Evolutionary conservation across 2,113 vertebrate species (phyloP), one percentile per base, ranked within the genome.

Genomic region (Melanotaenia duboulayi): DNA sequence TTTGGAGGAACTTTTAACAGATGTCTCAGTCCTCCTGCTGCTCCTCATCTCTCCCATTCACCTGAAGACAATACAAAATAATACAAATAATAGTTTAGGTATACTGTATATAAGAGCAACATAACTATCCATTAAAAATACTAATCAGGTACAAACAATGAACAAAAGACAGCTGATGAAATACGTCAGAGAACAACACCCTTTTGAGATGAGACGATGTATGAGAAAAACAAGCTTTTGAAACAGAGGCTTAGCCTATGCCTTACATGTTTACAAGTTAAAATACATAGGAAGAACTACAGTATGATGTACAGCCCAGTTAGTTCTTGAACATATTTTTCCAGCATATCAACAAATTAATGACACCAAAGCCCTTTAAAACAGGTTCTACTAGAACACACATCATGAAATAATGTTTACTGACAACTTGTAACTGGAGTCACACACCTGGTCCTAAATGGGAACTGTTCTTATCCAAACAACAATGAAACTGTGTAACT

Each of bases 21-120:
- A 90, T 68, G 85, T 90, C 65, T 96, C 94, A 82, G 92, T 92
- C 85, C 87, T 89, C 73, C 90, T 95, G 85, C 84, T 94, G 88
- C 92, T 95, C 94, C 93, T 95, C 97, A 98, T 97, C 1, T 48
- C 95, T 92, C 87, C 85, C 86, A 74, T 85, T 94, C 89, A 96
- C 91, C 96, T 96, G 76, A 11, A 78, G 46, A 11, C 14, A 68
- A 62, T 2, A 48, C 44, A 11, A 59, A 16, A 76, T 16, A 42
- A 16, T 56, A 28, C 1, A 28, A n/a, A 0, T 20, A 32, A 7
- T 2, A 19, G 44, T 42, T 7, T 2, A 20, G 19, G 24, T 23
- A 50, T 13, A 14, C 37, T 2, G 4, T 32, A 13, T 40, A 71
- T 14, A 4, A 35, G 1, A 62, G 46, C 28, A 59, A n/a, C 49